A percentile compares a stretch with the other conserved stretches of the same genome.
These are phyloP conservation scores for Cephus rjabovi DNA, from an alignment of 2,888 invertebrate genomes.

Conservation along the genomic window DNA sequence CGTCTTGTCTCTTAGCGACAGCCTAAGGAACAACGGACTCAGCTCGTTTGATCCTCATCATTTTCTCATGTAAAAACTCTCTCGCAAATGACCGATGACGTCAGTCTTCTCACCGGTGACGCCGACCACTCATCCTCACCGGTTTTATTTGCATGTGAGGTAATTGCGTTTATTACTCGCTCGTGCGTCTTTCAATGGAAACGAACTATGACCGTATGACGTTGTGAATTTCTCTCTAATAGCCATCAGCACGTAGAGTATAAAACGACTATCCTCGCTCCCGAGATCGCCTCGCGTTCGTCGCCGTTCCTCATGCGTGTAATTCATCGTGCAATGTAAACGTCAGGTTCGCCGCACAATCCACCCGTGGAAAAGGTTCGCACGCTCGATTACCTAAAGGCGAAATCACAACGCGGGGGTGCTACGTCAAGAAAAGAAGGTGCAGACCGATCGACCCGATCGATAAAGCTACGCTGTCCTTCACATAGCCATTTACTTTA, in stretches of 20 bases:
- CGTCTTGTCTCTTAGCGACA: not conserved
- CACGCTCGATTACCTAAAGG: not conserved
- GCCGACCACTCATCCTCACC: constrained; percentile 36
- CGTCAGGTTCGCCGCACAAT: not conserved
- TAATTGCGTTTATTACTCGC: constrained; percentile 48
- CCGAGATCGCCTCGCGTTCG: constrained; percentile 21
- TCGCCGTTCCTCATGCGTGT: constrained; percentile 30
- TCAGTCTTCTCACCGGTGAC: constrained; percentile 39
- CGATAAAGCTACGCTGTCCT: not conserved
- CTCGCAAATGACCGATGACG: constrained; percentile 30
- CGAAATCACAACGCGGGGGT: not conserved
- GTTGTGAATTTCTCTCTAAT: not conserved
- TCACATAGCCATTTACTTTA: not conserved
- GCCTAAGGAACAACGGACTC: not conserved
- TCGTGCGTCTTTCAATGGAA: constrained; percentile 36
- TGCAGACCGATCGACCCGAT: not conserved
- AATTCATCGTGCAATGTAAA: constrained; percentile 17
- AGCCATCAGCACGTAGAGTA: not conserved
- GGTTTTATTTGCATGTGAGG: constrained; percentile 49
- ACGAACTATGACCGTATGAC: constrained; percentile 17
- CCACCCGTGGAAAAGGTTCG: not conserved
- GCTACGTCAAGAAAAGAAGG: not conserved
- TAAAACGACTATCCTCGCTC: constrained; percentile 2
- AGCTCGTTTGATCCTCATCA: constrained; percentile 7
- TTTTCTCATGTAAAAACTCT: constrained; percentile 26